phyloP scores from a whole-genome alignment of 1,140 invertebrate genomes.

The Bombus consobrinus region DNA sequence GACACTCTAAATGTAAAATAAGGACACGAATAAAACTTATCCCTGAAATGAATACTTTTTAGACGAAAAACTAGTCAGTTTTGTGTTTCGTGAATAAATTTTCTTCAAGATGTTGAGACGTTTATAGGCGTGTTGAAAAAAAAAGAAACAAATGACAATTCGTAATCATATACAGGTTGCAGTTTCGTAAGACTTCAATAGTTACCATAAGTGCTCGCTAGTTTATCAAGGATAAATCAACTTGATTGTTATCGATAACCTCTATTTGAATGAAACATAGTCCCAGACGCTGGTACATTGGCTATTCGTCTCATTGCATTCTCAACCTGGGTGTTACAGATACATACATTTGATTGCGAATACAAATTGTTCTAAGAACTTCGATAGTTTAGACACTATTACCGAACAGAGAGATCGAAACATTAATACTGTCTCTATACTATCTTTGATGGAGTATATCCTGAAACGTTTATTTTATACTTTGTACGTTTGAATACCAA shows the following conservation, averaged over 20 bases:
- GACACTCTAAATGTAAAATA: not conserved
- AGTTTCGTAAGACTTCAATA: constrained; percentile 24
- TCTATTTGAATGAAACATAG: constrained; percentile 29
- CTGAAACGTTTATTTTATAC: not conserved
- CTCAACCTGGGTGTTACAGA: not conserved
- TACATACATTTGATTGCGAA: not conserved
- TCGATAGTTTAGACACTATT: not conserved
- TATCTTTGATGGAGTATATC: not conserved
- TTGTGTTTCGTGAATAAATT: not conserved
- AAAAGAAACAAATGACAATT: not conserved
- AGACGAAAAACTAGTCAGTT: not conserved
- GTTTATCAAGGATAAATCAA: constrained; percentile 15
- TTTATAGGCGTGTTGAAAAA: not conserved
- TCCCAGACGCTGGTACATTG: not conserved
- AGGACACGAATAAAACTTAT: not conserved
- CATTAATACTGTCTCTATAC: not conserved
- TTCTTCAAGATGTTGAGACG: too few species aligned
- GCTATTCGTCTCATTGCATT: constrained; percentile 21
- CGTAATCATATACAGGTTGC: not conserved
- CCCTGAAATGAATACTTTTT: not conserved
- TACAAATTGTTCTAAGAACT: not conserved
- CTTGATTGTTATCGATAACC: constrained; percentile 23
- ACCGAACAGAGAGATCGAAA: not conserved
- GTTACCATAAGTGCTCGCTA: not conserved
- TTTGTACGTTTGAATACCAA: not conserved